phyloP scores from a whole-genome alignment of 2,113 vertebrate genomes.

The Pterocles burchelli region DNA sequence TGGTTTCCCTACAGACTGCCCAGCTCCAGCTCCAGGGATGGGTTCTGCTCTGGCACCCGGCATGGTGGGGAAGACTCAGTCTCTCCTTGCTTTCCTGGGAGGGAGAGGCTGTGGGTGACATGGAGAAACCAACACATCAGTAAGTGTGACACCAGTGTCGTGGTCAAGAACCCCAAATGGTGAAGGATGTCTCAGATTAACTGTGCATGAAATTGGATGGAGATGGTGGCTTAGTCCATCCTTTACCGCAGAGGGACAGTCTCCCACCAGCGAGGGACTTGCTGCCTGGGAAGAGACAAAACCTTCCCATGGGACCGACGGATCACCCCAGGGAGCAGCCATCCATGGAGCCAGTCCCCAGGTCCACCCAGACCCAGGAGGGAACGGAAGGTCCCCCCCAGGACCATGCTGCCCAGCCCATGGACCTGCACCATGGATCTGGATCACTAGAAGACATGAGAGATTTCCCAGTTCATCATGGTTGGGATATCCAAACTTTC shows the following conservation, averaged over 20 bases:
- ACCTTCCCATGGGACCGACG: fast-evolving
- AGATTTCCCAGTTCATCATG: background rate
- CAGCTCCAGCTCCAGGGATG: background rate
- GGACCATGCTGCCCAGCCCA: background rate
- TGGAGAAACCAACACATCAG: background rate
- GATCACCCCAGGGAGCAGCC: background rate
- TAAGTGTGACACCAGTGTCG: fast-evolving
- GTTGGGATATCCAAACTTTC: background rate
- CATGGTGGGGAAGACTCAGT: fast-evolving
- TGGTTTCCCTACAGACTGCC: background rate
- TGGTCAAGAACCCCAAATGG: background rate
- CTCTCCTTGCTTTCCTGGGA: fast-evolving
- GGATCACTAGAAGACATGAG: background rate
- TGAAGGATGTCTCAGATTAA: slow-evolving; percentile 6
- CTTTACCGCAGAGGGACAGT: background rate
- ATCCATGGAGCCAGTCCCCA: background rate
- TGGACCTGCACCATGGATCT: background rate
- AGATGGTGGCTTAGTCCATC: fast-evolving
- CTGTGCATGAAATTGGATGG: background rate
- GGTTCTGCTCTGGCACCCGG: fast-evolving
- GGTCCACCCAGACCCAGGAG: background rate
- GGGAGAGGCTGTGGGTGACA: background rate
- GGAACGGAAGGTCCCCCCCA: background rate
- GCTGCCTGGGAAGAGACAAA: background rate
- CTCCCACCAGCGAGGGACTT: background rate